Base-by-base conservation (phyloP, 2,113 vertebrate species). In the Antigone vipio region DNA sequence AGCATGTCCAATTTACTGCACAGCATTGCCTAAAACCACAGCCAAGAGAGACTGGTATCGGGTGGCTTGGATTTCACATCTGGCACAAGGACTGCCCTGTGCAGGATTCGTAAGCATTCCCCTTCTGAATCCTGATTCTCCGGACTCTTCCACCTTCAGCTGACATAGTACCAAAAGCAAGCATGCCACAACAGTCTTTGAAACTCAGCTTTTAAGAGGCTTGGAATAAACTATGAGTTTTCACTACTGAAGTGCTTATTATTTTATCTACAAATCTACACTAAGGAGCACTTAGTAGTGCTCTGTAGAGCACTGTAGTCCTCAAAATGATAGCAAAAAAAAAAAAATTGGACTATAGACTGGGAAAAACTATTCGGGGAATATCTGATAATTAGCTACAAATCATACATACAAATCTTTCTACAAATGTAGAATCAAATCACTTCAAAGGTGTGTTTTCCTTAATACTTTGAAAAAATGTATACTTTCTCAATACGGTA, bases 101-200 rank as follows among this genome's bases (percentile, higher is more conserved):
- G 9, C 32, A 87, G 24, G 44, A 56, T 8, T 66, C 0, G 0
- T 3, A 59, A 56, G 19, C 14, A 13, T 66, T 34, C 27, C 13
- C 20, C 34, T 90, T 30, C 53, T 56, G 30, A 72, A 76, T 20
- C 26, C 20, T 5, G 3, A 1, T 22, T 81, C 68, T 66, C 84
- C 58, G 45, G 22, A 60, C 14, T 29, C 23, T 59, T 74, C 42
- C 14, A 73, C 50, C 38, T 75, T 74, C 59, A 58, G 24, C 7
- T 27, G 5, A 74, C 26, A 30, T 0, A 56, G 7, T 40, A 58
- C 15, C 44, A 72, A 88, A 19, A 50, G 17, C 27, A 53, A 22
- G 50, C 7, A 35, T 0, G 2, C 17, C 29, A 72, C 26, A 85
- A 71, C 3, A 74, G 49, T 22, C 66, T 56, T 35, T 26, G 74